A percentile compares a stretch with the other conserved stretches of the same genome.
Conservation (phyloP, 2,797 vertebrate genomes). For the Phylloscopus collybita region DNA sequence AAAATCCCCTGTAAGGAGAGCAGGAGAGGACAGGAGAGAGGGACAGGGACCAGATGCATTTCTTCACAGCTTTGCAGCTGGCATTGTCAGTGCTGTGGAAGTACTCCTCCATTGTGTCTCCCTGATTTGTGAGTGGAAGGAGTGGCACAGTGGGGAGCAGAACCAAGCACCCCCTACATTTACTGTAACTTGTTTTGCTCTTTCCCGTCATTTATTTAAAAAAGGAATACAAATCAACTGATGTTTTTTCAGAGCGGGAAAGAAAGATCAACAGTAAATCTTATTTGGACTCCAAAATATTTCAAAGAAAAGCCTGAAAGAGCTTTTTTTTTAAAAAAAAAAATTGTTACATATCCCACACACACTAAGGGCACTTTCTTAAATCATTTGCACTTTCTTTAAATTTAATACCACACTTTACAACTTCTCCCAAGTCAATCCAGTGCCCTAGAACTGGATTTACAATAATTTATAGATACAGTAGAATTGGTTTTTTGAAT, state of each 20-base stretch:
- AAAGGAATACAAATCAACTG: slow-evolving; percentile 15
- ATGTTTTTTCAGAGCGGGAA: not conserved
- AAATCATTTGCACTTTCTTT: not conserved
- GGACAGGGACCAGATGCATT: fast-evolving
- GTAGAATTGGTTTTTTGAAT: not conserved
- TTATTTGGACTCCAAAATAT: not conserved
- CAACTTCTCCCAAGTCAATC: not conserved
- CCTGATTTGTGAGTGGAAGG: not conserved
- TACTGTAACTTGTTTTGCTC: not conserved
- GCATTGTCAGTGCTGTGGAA: not conserved
- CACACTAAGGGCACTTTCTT: not conserved
- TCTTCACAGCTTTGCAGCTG: not conserved
- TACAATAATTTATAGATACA: not conserved
- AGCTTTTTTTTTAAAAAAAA: not conserved
- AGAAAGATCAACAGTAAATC: slow-evolving; percentile 8
- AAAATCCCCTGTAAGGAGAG: not conserved
- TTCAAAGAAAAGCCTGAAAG: not conserved
- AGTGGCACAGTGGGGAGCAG: not conserved
- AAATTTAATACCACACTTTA: not conserved
- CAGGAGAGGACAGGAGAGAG: not conserved
- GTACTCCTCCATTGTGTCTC: fast-evolving
- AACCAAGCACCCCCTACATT: not conserved
- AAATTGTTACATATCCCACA: fast-evolving
- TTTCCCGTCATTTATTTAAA: slow-evolving; percentile 22
- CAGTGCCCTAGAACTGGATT: not conserved